A percentile compares a stretch with the other conserved stretches of the same genome.
These are phyloP conservation scores for Eulithis testata DNA, from an alignment of 2,888 invertebrate genomes.

Conservation along the genomic window DNA sequence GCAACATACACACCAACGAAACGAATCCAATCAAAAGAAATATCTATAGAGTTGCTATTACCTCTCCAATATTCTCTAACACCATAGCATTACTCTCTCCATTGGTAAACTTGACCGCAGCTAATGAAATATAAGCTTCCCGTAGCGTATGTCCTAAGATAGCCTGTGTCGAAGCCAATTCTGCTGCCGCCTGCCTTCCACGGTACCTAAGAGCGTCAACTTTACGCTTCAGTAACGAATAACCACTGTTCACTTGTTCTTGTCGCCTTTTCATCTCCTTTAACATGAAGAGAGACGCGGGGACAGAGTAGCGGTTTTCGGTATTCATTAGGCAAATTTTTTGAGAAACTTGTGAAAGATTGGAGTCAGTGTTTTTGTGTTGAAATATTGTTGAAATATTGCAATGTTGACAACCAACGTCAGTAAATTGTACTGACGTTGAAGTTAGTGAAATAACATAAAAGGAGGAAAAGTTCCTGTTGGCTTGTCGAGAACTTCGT, in stretches of 20 bases:
- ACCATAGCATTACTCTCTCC: slow-evolving; percentile 79
- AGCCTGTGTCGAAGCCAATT: slow-evolving; percentile 66
- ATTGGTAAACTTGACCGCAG: slow-evolving; percentile 77
- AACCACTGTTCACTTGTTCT: slow-evolving; percentile 70
- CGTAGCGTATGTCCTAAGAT: slow-evolving; percentile 67
- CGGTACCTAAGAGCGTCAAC: slow-evolving; percentile 69
- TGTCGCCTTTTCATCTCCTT: slow-evolving; percentile 75
- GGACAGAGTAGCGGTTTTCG: slow-evolving; percentile 74
- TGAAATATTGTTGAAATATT: too few species aligned
- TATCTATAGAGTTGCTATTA: slow-evolving; percentile 30
- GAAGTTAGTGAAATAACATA: too few species aligned
- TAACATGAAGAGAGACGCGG: slow-evolving; percentile 75
- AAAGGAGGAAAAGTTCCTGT: too few species aligned
- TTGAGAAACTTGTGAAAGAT: not conserved
- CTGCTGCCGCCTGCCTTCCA: slow-evolving; percentile 68
- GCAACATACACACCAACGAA: too few species aligned
- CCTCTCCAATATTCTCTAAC: slow-evolving; percentile 76
- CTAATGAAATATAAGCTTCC: slow-evolving; percentile 76
- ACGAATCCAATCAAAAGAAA: too few species aligned
- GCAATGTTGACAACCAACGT: too few species aligned
- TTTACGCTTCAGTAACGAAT: slow-evolving; percentile 70
- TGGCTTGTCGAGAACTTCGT: too few species aligned
- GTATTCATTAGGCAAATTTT: slow-evolving; percentile 58
- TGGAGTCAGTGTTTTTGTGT: not conserved
- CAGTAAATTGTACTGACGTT: too few species aligned